Evolutionary conservation across 2,113 vertebrate genomes (phyloP).

Genomic region (Sciurus niger): DNA sequence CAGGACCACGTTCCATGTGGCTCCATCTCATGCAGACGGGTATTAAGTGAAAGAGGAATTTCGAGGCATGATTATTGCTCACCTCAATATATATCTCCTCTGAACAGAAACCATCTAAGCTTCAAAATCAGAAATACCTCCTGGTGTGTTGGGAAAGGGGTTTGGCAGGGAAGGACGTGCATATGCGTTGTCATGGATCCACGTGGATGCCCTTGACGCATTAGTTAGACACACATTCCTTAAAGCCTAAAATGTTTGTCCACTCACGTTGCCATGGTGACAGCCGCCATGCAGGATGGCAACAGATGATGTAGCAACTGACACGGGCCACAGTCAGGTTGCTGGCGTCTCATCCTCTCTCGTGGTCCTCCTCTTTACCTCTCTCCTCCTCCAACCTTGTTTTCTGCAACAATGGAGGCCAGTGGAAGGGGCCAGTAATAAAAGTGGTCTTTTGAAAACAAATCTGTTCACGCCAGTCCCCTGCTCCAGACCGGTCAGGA

Average conservation of each 20-base stretch:
- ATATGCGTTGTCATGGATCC: neutral
- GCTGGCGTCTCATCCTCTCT: neutral
- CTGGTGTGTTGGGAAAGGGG: neutral
- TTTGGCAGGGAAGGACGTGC: neutral
- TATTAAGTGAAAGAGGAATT: neutral
- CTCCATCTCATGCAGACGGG: neutral
- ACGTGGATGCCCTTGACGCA: neutral
- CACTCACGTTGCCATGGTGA: neutral
- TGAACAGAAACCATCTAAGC: slow-evolving; percentile 36
- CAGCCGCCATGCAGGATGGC: neutral
- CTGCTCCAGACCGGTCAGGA: neutral
- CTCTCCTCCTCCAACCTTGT: neutral
- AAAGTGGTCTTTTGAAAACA: neutral
- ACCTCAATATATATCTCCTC: neutral
- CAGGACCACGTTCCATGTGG: accelerated
- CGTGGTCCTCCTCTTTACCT: neutral
- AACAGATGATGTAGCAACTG: neutral
- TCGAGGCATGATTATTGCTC: neutral
- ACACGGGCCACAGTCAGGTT: neutral
- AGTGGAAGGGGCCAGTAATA: neutral
- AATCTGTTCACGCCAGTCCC: neutral
- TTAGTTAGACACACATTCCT: neutral
- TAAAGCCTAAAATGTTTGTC: slow-evolving; percentile 22
- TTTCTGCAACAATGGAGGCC: neutral
- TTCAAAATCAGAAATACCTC: neutral